phyloP scores from a whole-genome alignment of 2,113 vertebrate species.

The Sturnus vulgaris region DNA sequence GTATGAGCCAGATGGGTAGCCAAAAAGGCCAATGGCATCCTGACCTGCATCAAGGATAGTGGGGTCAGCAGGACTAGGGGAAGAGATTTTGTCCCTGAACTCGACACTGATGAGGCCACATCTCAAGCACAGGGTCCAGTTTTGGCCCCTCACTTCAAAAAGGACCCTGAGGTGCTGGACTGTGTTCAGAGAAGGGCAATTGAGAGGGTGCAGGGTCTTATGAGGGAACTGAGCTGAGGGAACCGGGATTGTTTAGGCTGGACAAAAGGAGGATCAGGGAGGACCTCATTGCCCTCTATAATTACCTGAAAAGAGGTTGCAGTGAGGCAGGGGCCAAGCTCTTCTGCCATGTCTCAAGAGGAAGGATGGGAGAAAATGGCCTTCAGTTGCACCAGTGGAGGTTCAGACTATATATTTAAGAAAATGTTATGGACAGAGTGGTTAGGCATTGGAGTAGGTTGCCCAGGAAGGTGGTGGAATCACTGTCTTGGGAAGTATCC shows the following conservation, averaged over 20 bases:
- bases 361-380: not conserved
- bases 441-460: not conserved
- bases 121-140: not conserved
- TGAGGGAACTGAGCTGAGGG: not conserved
- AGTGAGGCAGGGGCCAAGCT: not conserved
- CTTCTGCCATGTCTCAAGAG: not conserved
- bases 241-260: not conserved
- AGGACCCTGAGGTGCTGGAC: not conserved
- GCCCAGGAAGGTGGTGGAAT: not conserved
- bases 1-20: not conserved
- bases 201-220: not conserved
- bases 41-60: not conserved
- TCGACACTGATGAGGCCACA: rapidly evolving
- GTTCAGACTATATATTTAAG: not conserved
- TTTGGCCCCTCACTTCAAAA: not conserved
- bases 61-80: not conserved
- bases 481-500: not conserved
- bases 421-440: not conserved
- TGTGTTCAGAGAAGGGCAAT: not conserved
- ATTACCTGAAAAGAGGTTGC: not conserved
- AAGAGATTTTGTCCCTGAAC: not conserved
- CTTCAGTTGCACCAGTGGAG: not conserved
- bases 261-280: not conserved
- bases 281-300: not conserved
- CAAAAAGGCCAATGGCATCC: not conserved